Evolutionary conservation across 1,140 invertebrate species (phyloP), one percentile per base, ranked within the genome.

Genomic region (Drosophila hydei): DNA sequence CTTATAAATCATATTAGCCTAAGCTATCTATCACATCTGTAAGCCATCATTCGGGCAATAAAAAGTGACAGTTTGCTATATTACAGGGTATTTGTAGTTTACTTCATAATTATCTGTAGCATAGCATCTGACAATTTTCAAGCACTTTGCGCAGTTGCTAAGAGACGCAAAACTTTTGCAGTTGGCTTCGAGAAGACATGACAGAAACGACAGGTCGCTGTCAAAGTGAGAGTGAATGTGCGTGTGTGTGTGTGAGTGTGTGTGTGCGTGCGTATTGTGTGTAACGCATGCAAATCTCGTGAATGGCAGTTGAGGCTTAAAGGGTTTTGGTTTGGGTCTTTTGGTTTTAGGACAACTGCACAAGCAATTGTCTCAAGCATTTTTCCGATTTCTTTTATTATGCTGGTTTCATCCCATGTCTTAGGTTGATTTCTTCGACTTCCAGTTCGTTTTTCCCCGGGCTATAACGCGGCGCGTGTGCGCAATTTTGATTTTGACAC

Each of bases 401-500:
- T 19, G 27, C 51, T 9, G 21, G 12, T 36, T 61, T 43, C 8
- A 40, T n/a, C 16, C 25, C 4, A 8, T 5, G 3, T 11, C 14
- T 9, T 19, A 33, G 11, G 9, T 4, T 11, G 12, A 40, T 12
- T 38, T 38, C 18, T 19, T 59, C 18, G n/a, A 14, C 16, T 50
- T 38, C 19, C n/a, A 55, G 1, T 27, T 23, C 9, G 12, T 16
- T 36, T n/a, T 40, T 4, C 38, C 38, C 4, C 5, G 12, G 38
- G 16, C 36, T 38, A 33, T 18, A 45, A 21, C 51, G 68, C 54
- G 42, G 77, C 77, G 71, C 77, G 74, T 87, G 79, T 81, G 79
- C 33, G 62, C 75, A 70, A 69, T 88, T 88, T 76, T 79, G 84
- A 83, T 88, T 88, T 79, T 68, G 76, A 88, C 83, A 78, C 83